A percentile compares a stretch with the other conserved stretches of the same genome.
Evolutionary conservation across 2,113 vertebrate species (phyloP).

Genomic region (Clarias gariepinus): DNA sequence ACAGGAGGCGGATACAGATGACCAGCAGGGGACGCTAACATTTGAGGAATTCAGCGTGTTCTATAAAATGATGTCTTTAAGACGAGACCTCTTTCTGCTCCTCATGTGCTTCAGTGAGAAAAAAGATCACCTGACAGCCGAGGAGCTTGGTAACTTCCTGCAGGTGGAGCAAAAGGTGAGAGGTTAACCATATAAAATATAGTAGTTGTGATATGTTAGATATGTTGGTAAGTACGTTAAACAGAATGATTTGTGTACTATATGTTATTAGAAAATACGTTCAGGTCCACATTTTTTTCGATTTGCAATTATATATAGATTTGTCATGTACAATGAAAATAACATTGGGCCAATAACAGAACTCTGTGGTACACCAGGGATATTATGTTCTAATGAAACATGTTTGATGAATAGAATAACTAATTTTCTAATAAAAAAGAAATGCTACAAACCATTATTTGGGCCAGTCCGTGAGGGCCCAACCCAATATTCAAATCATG

Average conservation of each 20-base stretch:
- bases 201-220: no score
- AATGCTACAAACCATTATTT: no score
- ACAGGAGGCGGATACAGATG: slow-evolving; percentile 95
- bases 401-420: not conserved
- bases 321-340: not conserved
- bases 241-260: not conserved
- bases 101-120: slow-evolving; percentile 92
- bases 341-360: not conserved
- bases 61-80: slow-evolving; percentile 97
- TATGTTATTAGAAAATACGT: not conserved
- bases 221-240: not conserved
- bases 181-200: not conserved
- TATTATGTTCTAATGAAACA: not conserved
- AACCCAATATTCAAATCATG: not conserved
- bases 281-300: not conserved
- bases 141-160: slow-evolving; percentile 89
- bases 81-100: slow-evolving; percentile 90
- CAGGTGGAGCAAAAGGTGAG: slow-evolving; percentile 90
- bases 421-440: not conserved
- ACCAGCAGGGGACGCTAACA: slow-evolving; percentile 91
- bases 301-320: no score
- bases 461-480: not conserved
- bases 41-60: slow-evolving; percentile 97
- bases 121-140: slow-evolving; percentile 89
- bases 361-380: not conserved